Evolutionary conservation across 2,797 vertebrate species (phyloP).

Genomic region (Propithecus perrieri): DNA sequence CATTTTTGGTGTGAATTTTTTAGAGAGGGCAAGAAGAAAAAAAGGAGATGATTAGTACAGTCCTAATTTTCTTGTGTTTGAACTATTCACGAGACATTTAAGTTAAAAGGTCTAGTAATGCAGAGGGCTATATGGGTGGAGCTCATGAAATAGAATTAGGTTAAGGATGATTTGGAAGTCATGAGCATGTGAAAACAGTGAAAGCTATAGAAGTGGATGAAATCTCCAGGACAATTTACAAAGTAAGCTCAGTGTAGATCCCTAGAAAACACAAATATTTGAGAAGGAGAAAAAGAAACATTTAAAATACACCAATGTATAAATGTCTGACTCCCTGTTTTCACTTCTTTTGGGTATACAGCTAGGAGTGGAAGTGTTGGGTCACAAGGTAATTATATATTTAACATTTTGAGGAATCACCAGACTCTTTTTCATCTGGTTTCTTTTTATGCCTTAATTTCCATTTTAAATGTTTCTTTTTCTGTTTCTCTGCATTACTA

Average conservation of each 20-base stretch:
- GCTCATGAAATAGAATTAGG: background rate
- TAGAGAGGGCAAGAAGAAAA: background rate
- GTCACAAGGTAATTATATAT: no score
- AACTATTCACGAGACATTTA: background rate
- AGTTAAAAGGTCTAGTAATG: background rate
- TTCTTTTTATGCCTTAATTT: no score
- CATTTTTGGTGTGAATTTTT: background rate
- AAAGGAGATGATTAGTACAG: background rate
- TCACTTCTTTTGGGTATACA: no score
- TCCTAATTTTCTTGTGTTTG: background rate
- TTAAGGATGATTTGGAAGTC: background rate
- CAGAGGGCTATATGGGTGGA: background rate
- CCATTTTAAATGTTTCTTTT: no score
- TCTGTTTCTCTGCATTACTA: no score
- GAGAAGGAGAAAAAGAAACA: background rate
- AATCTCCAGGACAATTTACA: background rate
- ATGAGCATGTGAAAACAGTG: background rate
- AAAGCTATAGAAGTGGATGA: background rate
- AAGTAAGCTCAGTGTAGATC: background rate
- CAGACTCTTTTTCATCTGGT: no score
- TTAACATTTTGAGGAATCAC: no score
- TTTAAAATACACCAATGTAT: background rate
- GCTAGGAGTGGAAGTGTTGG: no score
- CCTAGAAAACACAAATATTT: conserved; percentile 27
- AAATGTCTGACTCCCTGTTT: no score